Evolutionary conservation across 2,797 vertebrate genomes (phyloP).

Genomic region (Ammospiza maritima): DNA sequence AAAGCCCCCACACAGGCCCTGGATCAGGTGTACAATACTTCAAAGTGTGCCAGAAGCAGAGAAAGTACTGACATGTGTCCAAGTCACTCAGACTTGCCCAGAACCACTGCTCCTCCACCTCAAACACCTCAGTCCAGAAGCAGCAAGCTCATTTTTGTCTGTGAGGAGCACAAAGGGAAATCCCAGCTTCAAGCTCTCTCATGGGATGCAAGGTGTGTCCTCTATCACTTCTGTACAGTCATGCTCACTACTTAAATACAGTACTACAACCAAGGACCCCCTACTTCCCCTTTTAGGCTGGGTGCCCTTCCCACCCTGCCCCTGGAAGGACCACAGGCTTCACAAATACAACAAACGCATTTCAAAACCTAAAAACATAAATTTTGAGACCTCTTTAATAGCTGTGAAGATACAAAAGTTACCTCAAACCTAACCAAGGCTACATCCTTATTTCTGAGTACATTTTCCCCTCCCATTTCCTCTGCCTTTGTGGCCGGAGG

Average conservation of each 20-base stretch:
- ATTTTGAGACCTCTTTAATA: background rate
- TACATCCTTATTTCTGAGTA: background rate
- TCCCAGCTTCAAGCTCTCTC: background rate
- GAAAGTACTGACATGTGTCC: background rate
- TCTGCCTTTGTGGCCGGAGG: fast-evolving
- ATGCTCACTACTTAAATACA: fast-evolving
- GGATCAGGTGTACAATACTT: fast-evolving
- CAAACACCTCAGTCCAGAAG: background rate
- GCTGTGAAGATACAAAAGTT: fast-evolving
- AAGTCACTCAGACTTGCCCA: background rate
- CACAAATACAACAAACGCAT: fast-evolving
- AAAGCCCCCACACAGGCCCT: background rate
- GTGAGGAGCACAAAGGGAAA: background rate
- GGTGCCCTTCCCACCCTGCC: background rate
- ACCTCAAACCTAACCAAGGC: background rate
- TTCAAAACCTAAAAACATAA: fast-evolving
- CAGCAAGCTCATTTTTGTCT: background rate
- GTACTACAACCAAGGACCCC: background rate
- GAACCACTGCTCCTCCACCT: background rate
- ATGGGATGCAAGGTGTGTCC: background rate
- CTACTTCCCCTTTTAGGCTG: background rate
- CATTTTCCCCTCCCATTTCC: fast-evolving
- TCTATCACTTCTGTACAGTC: background rate
- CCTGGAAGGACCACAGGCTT: no score
- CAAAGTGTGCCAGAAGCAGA: background rate